These are phyloP conservation scores for Capitulum mitella DNA, from an alignment of 2,888 invertebrate genomes.

Conservation along the genomic window DNA sequence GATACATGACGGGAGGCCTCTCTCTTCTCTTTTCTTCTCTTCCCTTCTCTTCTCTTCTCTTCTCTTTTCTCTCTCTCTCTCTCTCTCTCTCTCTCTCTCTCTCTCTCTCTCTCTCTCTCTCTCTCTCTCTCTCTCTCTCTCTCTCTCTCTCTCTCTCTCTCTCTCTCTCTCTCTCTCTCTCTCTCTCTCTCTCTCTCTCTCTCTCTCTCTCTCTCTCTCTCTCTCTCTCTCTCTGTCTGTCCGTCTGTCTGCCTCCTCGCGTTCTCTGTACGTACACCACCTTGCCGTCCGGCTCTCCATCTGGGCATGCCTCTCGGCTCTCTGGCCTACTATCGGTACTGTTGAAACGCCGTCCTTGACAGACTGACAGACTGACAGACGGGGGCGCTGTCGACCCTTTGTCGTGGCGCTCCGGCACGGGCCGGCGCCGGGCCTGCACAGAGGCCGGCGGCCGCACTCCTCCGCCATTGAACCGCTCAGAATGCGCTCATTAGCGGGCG, in stretches of 20 bases:
- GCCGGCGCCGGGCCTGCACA: too few species aligned
- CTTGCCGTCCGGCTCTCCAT: too few species aligned
- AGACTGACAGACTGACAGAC: too few species aligned
- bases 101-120: slow-evolving; percentile 25
- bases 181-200: slow-evolving; percentile 26
- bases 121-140: slow-evolving; percentile 6
- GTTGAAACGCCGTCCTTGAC: too few species aligned
- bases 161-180: slow-evolving; percentile 29
- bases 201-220: background rate
- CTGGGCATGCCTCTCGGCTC: too few species aligned
- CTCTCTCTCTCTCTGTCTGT: slow-evolving; percentile 7
- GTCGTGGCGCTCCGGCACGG: too few species aligned
- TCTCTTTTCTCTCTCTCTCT: slow-evolving; percentile 26
- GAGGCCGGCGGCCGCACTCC: too few species aligned
- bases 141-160: slow-evolving; percentile 17
- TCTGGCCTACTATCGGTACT: too few species aligned
- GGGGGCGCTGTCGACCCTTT: too few species aligned
- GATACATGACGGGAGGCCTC: too few species aligned
- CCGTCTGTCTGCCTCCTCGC: background rate
- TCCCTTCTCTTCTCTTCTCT: background rate
- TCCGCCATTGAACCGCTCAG: too few species aligned
- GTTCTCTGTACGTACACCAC: background rate
- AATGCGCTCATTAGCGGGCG: too few species aligned
- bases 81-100: slow-evolving; percentile 28
- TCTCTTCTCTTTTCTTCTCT: slow-evolving; percentile 5